These are phyloP conservation scores for Goniozus legneri DNA, from an alignment of 1,140 invertebrate species.

Conservation along the genomic window DNA sequence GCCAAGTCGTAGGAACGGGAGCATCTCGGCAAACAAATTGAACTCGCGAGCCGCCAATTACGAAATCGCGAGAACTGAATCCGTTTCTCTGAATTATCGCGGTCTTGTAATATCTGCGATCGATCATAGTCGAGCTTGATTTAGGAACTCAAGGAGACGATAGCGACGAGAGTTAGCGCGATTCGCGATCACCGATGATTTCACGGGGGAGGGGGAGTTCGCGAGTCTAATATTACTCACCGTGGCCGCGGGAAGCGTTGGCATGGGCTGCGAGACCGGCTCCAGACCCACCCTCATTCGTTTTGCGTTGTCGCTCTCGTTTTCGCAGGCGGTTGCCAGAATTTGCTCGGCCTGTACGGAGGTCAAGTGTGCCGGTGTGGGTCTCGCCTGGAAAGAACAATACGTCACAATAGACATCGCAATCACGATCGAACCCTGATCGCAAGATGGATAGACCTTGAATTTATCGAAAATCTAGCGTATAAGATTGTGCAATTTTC, in stretches of 20 bases:
- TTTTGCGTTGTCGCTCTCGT: slow-evolving; percentile 94
- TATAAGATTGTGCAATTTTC: no score
- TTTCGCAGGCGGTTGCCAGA: slow-evolving; percentile 91
- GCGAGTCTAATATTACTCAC: slow-evolving; percentile 37
- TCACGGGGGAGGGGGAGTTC: not conserved
- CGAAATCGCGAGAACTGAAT: slow-evolving; percentile 9
- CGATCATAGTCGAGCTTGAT: not conserved
- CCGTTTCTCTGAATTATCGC: no score
- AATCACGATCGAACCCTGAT: no score
- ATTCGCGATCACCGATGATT: no score
- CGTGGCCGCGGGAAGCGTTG: slow-evolving; percentile 64
- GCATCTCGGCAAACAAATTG: no score
- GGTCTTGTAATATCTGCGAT: no score
- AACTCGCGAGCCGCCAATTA: slow-evolving; percentile 9
- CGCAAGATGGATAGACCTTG: no score
- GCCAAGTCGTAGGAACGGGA: no score
- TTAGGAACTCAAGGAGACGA: no score
- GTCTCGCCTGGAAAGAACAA: slow-evolving; percentile 69
- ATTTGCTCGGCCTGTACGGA: slow-evolving; percentile 95
- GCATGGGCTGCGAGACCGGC: slow-evolving; percentile 85
- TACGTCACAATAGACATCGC: not conserved
- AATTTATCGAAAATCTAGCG: no score
- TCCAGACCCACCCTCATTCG: slow-evolving; percentile 92
- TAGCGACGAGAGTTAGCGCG: no score
- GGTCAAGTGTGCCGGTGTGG: slow-evolving; percentile 93